phyloP scores from a whole-genome alignment of 2,888 invertebrate genomes.

The Coecobrya sp. region DNA sequence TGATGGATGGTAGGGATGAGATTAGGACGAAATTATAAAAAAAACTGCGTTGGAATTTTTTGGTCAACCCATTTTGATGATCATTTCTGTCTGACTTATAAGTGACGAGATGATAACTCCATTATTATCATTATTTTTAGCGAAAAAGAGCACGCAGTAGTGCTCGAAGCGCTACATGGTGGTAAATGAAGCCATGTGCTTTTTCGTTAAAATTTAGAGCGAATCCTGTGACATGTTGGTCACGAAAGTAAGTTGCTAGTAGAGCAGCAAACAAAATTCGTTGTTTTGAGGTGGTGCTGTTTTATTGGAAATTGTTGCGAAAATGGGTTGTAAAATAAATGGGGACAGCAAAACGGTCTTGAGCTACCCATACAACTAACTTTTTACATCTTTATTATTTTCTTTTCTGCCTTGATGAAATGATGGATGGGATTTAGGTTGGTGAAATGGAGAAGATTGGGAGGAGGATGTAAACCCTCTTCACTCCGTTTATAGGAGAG shows the following conservation, averaged over 20 bases:
- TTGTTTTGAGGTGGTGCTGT: not conserved
- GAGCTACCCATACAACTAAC: constrained; percentile 29
- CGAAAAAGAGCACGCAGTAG: not conserved
- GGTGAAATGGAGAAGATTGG: constrained; percentile 15
- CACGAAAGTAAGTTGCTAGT: constrained; percentile 4
- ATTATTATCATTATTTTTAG: constrained; percentile 48
- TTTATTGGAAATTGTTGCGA: constrained; percentile 18
- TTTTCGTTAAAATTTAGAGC: constrained; percentile 3
- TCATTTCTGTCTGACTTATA: constrained; percentile 35
- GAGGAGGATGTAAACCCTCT: constrained; percentile 41
- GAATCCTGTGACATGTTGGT: constrained; percentile 5
- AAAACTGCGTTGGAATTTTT: constrained; percentile 44
- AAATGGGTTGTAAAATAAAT: constrained; percentile 1
- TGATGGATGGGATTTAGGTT: constrained; percentile 46
- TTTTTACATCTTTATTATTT: constrained; percentile 58
- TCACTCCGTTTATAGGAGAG: constrained; percentile 55
- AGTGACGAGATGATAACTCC: constrained; percentile 61
- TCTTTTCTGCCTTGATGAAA: constrained; percentile 40
- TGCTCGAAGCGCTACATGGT: not conserved
- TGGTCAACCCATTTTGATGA: constrained; percentile 57
- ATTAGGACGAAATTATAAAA: not conserved
- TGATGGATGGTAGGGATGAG: constrained; percentile 2
- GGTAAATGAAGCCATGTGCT: not conserved
- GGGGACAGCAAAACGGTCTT: constrained; percentile 38
- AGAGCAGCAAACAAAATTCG: not conserved